Evolutionary conservation across 2,888 invertebrate species (phyloP).

Genomic region (Drosophila crucigera): DNA sequence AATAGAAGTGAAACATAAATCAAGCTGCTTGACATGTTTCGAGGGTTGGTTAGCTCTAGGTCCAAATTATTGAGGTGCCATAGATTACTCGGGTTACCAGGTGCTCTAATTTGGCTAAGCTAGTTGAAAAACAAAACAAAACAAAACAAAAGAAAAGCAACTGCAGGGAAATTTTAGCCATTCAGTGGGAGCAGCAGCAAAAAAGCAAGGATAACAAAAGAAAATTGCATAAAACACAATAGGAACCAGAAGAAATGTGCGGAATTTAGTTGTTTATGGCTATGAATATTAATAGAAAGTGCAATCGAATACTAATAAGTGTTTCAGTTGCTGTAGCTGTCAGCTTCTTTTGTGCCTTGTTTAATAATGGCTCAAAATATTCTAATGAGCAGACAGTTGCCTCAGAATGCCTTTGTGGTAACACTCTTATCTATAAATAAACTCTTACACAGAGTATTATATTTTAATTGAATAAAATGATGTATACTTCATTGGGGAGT

Average conservation of each 20-base stretch:
- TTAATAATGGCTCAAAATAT: neutral
- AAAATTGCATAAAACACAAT: neutral
- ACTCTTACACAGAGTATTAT: neutral
- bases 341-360: neutral
- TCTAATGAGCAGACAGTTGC: slow-evolving; percentile 2
- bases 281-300: no score
- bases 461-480: neutral
- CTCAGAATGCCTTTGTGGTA: neutral
- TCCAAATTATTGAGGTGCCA: slow-evolving; percentile 42
- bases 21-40: slow-evolving; percentile 29
- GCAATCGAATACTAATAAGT: neutral
- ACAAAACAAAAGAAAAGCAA: neutral
- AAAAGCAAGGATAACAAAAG: no score
- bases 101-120: slow-evolving; percentile 7
- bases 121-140: neutral
- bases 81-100: slow-evolving; percentile 18
- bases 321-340: neutral
- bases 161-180: neutral
- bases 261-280: neutral
- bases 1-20: slow-evolving; percentile 36
- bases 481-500: neutral
- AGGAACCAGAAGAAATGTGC: no score
- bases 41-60: neutral
- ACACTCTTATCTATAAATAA: neutral
- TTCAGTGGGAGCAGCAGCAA: neutral